phyloP scores from a whole-genome alignment of 2,797 vertebrate genomes.

The Morus bassanus region DNA sequence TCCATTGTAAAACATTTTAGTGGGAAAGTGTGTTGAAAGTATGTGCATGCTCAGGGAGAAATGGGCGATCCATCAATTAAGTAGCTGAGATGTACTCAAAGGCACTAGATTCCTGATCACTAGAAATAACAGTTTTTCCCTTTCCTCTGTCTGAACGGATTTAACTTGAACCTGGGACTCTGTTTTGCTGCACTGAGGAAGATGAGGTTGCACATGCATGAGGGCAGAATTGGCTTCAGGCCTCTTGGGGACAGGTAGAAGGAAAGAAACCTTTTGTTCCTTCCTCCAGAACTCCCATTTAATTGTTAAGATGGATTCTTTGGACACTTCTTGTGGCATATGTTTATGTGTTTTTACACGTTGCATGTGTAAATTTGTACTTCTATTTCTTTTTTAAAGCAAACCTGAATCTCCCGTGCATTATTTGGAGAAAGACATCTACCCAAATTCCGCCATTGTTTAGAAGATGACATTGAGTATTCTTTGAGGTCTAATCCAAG shows the following conservation, averaged over 20 bases:
- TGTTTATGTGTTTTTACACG: background rate
- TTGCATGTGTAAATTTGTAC: background rate
- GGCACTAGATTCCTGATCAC: background rate
- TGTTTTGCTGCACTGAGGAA: background rate
- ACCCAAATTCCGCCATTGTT: background rate
- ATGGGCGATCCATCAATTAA: background rate
- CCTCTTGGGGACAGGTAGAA: background rate
- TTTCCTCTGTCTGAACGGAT: background rate
- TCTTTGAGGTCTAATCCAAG: background rate
- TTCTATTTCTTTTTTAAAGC: background rate
- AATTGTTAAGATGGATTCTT: background rate
- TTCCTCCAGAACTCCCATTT: background rate
- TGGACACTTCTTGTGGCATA: background rate
- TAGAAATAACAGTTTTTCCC: background rate
- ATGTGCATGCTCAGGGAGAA: background rate
- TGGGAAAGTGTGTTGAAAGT: background rate
- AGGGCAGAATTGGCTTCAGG: background rate
- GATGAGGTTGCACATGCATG: background rate
- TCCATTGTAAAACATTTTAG: background rate
- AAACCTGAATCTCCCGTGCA: background rate
- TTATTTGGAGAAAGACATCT: background rate
- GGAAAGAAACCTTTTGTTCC: background rate
- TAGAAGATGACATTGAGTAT: background rate
- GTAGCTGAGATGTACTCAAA: background rate
- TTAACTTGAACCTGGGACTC: background rate